Evolutionary conservation across 1,140 invertebrate species (phyloP).

Genomic region (Bombus soroeensis): DNA sequence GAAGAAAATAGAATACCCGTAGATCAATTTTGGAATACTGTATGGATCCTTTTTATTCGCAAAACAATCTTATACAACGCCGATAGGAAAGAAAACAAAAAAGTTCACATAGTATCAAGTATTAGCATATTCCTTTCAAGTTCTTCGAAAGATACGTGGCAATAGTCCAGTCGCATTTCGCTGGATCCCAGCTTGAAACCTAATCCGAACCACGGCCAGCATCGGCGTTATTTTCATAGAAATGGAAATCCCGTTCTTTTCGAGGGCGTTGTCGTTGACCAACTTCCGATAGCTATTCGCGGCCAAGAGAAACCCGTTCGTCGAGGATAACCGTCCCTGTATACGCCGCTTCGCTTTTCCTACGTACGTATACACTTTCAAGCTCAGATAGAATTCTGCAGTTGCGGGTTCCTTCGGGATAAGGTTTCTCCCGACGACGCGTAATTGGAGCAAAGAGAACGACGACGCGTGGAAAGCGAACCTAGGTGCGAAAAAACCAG

Average conservation of each 20-base stretch:
- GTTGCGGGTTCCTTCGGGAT: neutral
- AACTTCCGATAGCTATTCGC: conserved; percentile 9
- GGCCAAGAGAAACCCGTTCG: neutral
- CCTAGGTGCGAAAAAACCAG: conserved; percentile 7
- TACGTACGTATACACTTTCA: neutral
- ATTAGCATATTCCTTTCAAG: neutral
- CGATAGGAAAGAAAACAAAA: neutral
- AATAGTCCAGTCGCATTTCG: neutral
- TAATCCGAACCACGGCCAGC: neutral
- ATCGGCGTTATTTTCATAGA: conserved; percentile 30
- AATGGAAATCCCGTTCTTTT: conserved; percentile 37
- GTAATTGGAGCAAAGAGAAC: conserved; percentile 46
- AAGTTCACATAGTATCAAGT: no score
- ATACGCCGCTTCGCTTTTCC: no score
- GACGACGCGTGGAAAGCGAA: conserved; percentile 23
- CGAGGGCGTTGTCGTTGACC: neutral
- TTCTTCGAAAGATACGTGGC: neutral
- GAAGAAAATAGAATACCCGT: neutral
- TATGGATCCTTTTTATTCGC: no score
- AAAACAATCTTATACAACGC: no score
- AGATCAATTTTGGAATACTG: neutral
- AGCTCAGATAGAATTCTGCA: conserved; percentile 6
- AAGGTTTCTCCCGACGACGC: neutral
- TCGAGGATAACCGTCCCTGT: neutral
- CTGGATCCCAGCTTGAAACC: neutral